Evolutionary conservation across 2,113 vertebrate genomes (phyloP).

Genomic region (Pungitius pungitius): DNA sequence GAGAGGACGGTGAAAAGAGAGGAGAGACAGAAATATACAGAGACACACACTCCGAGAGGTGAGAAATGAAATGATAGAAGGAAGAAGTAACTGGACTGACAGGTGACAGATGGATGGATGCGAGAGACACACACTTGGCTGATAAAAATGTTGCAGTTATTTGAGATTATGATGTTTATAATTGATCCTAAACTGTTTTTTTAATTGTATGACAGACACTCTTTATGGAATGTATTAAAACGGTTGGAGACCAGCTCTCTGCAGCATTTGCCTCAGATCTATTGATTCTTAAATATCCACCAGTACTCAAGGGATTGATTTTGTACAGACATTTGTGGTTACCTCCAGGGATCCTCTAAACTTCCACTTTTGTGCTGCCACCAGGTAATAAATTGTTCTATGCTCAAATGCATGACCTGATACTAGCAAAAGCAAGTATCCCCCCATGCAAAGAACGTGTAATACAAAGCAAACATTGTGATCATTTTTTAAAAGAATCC

Average conservation of each 20-base stretch:
- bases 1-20: slow-evolving; percentile 3
- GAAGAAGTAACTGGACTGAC: neutral
- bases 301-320: neutral
- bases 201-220: neutral
- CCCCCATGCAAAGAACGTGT: neutral
- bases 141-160: neutral
- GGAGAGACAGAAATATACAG: slow-evolving; percentile 9
- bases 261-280: neutral
- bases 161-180: slow-evolving; percentile 1
- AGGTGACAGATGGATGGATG: neutral
- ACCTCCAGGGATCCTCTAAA: neutral
- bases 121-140: neutral
- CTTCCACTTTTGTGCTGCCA: neutral
- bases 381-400: neutral
- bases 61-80: slow-evolving; percentile 5
- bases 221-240: neutral
- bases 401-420: neutral
- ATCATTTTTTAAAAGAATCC: neutral
- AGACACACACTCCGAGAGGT: slow-evolving; percentile 14
- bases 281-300: neutral
- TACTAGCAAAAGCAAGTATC: neutral
- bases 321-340: neutral
- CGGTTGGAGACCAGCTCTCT: neutral
- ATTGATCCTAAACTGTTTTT: neutral
- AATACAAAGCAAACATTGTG: neutral